Evolutionary conservation across 2,113 vertebrate species (phyloP).

Genomic region (Ranitomeya variabilis): DNA sequence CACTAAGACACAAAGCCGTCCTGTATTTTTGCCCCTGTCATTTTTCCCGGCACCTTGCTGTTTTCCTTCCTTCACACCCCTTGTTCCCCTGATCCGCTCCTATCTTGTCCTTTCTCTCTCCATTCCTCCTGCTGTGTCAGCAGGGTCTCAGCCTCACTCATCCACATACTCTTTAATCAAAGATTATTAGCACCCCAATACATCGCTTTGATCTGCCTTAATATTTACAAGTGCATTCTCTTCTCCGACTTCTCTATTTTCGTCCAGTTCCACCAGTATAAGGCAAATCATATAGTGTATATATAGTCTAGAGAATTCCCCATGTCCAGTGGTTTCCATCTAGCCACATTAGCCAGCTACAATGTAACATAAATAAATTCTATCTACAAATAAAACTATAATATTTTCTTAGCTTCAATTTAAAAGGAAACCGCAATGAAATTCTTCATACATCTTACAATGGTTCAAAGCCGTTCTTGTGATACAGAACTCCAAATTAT

Average conservation of each 20-base stretch:
- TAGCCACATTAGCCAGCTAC: no score
- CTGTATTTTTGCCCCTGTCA: neutral
- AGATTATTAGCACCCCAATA: constrained; percentile 13
- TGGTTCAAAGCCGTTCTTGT: no score
- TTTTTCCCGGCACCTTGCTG: neutral
- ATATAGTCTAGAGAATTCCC: neutral
- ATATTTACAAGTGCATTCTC: neutral
- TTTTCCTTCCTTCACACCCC: neutral
- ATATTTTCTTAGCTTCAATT: no score
- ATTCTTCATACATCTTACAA: no score
- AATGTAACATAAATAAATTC: no score
- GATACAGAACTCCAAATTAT: no score
- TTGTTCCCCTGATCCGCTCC: neutral
- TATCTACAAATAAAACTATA: no score
- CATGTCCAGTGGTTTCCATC: no score
- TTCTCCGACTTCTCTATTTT: neutral
- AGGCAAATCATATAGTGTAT: neutral
- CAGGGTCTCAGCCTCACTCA: constrained; percentile 9
- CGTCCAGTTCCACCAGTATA: neutral
- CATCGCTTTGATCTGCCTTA: constrained; percentile 9
- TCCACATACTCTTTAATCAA: constrained; percentile 32
- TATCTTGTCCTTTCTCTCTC: constrained; percentile 23
- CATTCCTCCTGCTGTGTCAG: constrained; percentile 46
- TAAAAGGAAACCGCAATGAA: no score
- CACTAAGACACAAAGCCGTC: neutral